Percentiles rank a stretch among this genome's conserved stretches.
These are phyloP conservation scores for Porites evermanni DNA, from an alignment of 92 coral and sea anemone genomes.

Conservation along the genomic window DNA sequence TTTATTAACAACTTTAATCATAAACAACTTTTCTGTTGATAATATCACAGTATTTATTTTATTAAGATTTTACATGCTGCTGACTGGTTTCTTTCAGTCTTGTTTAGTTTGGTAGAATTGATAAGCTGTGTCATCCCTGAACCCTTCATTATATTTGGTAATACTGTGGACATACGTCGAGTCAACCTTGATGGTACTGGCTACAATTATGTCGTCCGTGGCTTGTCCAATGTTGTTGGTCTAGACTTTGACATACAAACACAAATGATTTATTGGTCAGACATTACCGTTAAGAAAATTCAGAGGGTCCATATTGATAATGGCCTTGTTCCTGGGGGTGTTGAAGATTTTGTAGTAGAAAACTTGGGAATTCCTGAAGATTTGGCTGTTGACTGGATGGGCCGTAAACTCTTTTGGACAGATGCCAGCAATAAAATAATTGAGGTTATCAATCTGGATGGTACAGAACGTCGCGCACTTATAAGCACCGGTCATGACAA, in stretches of 20 bases:
- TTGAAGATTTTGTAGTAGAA: constrained; percentile 67
- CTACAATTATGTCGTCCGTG: constrained; percentile 69
- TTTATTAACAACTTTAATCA: too few species aligned
- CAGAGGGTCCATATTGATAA: constrained; percentile 68
- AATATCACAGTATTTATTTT: too few species aligned
- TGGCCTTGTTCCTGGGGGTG: constrained; percentile 52
- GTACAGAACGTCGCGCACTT: constrained; percentile 61
- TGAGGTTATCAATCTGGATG: constrained; percentile 68
- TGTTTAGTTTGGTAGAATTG: constrained; percentile 12
- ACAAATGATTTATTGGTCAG: constrained; percentile 73
- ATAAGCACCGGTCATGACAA: constrained; percentile 69
- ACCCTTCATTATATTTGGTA: constrained; percentile 75
- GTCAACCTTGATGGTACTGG: constrained; percentile 78
- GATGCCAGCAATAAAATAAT: constrained; percentile 71
- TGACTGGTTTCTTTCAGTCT: constrained; percentile 25
- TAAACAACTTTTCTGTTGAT: too few species aligned
- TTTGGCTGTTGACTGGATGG: constrained; percentile 73
- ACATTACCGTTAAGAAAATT: constrained; percentile 63
- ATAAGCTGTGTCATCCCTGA: constrained; percentile 16
- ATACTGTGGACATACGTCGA: constrained; percentile 81
- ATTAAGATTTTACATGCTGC: not conserved
- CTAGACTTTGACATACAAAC: constrained; percentile 77
- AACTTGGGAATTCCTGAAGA: constrained; percentile 76
- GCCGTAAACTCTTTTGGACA: constrained; percentile 76
- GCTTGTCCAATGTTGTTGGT: constrained; percentile 78